Evolutionary conservation across 2,888 invertebrate genomes (phyloP).

Genomic region (Eudasyphora cyanicolor): DNA sequence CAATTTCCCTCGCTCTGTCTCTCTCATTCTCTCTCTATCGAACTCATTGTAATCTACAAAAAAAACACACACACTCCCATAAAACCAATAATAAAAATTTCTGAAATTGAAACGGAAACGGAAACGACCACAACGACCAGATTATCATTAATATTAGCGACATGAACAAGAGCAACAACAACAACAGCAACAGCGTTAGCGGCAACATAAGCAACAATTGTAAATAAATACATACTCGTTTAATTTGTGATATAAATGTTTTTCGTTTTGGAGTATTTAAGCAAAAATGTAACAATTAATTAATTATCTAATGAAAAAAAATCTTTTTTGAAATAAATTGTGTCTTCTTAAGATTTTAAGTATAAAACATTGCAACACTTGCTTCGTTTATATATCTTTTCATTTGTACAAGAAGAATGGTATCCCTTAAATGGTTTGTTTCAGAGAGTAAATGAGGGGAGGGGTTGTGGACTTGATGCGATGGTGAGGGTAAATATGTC

Average conservation of each 20-base stretch:
- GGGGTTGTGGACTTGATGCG: background rate
- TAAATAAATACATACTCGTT: conserved; percentile 20
- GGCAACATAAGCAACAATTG: background rate
- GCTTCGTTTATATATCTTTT: background rate
- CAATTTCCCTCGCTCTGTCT: too few relatives aligned
- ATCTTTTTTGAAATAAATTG: conserved; percentile 25
- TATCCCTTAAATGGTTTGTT: too few relatives aligned
- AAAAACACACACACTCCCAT: too few relatives aligned
- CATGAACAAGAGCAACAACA: background rate
- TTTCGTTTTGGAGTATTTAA: conserved; percentile 27
- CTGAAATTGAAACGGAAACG: conserved; percentile 1
- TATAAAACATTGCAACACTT: background rate
- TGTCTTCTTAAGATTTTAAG: conserved; percentile 4
- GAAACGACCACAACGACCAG: background rate
- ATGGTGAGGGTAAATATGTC: background rate
- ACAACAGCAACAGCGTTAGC: background rate
- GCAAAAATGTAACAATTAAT: background rate
- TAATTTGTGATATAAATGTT: conserved; percentile 31
- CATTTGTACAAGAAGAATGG: background rate
- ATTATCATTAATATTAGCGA: background rate
- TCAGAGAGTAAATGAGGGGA: conserved; percentile 36
- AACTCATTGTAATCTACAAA: too few relatives aligned
- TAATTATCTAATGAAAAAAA: conserved; percentile 14
- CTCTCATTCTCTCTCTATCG: too few relatives aligned
- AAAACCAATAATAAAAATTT: background rate